These are phyloP conservation scores for Orientallactaga sibirica DNA, from an alignment of 2,797 vertebrate genomes.

Conservation along the genomic window DNA sequence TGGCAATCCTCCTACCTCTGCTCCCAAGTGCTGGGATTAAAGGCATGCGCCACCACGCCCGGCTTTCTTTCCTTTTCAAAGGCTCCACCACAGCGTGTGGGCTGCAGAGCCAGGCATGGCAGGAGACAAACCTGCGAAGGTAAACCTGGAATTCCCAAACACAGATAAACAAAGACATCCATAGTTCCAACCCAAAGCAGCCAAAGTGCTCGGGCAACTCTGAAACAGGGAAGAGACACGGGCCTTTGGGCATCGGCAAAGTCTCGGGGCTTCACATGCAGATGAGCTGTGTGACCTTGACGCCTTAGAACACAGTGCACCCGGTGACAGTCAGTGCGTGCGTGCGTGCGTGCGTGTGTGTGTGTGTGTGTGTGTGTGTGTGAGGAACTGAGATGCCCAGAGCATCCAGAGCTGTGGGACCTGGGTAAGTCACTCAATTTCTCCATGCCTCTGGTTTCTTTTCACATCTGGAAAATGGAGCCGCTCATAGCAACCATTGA, in stretches of 20 bases:
- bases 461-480: neutral
- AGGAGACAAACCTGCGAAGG: neutral
- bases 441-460: neutral
- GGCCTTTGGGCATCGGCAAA: neutral
- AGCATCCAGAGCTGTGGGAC: neutral
- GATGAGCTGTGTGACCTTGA: neutral
- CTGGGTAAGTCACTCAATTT: neutral
- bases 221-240: fast-evolving
- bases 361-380: neutral
- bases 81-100: neutral
- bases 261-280: too few relatives aligned
- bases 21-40: too few relatives aligned
- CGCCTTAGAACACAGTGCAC: neutral
- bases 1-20: too few relatives aligned
- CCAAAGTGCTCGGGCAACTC: neutral
- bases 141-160: neutral
- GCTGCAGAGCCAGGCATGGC: neutral
- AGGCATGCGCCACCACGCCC: too few relatives aligned
- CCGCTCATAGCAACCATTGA: fast-evolving
- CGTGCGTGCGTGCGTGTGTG: too few relatives aligned
- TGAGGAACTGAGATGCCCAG: neutral
- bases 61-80: neutral
- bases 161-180: fast-evolving
- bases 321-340: too few relatives aligned
- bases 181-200: neutral